Conservation (phyloP, 2,888 invertebrate species). For the Clepsis dumicolana region DNA sequence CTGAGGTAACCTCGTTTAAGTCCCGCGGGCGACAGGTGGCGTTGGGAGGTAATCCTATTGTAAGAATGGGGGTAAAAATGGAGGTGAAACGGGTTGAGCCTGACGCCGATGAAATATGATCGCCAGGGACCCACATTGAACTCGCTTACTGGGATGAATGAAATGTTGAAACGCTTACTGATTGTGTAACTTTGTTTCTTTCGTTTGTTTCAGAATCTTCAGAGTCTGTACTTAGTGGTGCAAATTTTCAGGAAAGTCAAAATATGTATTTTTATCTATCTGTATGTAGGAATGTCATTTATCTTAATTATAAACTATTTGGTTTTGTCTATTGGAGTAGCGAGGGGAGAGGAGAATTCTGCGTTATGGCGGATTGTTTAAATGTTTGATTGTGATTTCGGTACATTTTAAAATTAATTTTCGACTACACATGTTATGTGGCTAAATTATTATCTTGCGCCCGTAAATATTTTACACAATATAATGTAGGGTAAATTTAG, state of each 20-base stretch:
- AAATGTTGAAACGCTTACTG: constrained; percentile 1
- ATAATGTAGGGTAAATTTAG: too few species aligned
- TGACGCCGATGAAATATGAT: constrained; percentile 23
- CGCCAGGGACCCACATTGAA: background rate
- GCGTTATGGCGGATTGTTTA: too few species aligned
- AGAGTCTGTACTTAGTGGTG: background rate
- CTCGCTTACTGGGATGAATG: constrained; percentile 13
- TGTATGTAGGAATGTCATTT: too few species aligned
- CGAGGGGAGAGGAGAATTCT: too few species aligned
- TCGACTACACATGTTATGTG: too few species aligned
- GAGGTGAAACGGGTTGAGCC: constrained; percentile 24
- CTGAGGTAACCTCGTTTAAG: constrained; percentile 9
- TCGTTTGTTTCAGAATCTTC: background rate
- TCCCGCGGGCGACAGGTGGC: constrained; percentile 9
- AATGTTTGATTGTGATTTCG: too few species aligned
- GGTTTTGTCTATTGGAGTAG: too few species aligned
- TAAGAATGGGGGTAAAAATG: constrained; percentile 1
- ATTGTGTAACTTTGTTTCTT: background rate
- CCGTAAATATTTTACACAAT: too few species aligned
- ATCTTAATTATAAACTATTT: too few species aligned
- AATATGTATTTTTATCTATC: background rate
- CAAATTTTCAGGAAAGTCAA: too few species aligned
- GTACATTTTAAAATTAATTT: too few species aligned
- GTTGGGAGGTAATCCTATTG: constrained; percentile 8
- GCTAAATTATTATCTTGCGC: too few species aligned